A percentile compares a stretch with the other conserved stretches of the same genome.
Conservation (phyloP, 2,797 vertebrate genomes). For the Argyrosomus regius region DNA sequence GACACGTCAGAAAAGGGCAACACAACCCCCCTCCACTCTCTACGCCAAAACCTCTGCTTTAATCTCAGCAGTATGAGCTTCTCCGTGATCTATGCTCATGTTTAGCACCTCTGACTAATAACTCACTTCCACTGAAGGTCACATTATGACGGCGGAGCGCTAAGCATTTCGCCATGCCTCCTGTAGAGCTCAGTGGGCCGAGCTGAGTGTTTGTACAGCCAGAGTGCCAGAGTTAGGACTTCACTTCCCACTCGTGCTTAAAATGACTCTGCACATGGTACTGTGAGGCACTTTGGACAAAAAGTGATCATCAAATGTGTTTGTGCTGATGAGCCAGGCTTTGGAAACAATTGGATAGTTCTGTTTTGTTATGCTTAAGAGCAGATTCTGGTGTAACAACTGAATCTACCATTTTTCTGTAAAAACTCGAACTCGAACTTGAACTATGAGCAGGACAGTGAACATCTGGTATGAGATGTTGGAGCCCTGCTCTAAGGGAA, state of each 20-base stretch:
- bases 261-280: constrained; percentile 36
- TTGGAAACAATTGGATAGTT: background rate
- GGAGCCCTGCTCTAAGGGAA: constrained; percentile 37
- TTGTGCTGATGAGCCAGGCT: constrained; percentile 8
- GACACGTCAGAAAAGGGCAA: constrained; percentile 45
- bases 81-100: constrained; percentile 52
- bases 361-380: background rate
- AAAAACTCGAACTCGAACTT: constrained; percentile 2
- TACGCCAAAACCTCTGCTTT: constrained; percentile 31
- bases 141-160: constrained; percentile 49
- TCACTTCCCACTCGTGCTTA: constrained; percentile 54
- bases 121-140: constrained; percentile 73
- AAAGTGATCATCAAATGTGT: constrained; percentile 30
- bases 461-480: constrained; percentile 30
- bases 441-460: constrained; percentile 12
- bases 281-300: constrained; percentile 29
- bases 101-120: constrained; percentile 69
- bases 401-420: background rate
- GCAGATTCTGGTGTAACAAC: background rate
- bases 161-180: constrained; percentile 43
- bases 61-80: constrained; percentile 44
- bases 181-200: constrained; percentile 53
- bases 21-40: background rate
- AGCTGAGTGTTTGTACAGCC: constrained; percentile 38
- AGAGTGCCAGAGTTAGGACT: constrained; percentile 29